Evolutionary conservation across 2,113 vertebrate genomes (phyloP), one percentile per base, ranked within the genome.

Genomic region (Tiliqua scincoides): DNA sequence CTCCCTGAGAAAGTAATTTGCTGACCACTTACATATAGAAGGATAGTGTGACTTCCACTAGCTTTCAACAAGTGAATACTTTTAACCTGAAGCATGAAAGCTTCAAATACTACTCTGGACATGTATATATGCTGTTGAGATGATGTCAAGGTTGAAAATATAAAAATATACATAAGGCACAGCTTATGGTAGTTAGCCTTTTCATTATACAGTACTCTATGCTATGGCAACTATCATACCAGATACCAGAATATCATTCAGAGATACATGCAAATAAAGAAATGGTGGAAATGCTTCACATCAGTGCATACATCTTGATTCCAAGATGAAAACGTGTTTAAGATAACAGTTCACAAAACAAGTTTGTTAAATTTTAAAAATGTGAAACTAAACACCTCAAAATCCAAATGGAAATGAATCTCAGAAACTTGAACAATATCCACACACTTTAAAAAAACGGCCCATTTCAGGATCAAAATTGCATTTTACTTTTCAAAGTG

Each of bases 351-450:
- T n/a, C n/a, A 70, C 8, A 70, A 59, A 70, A 85, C 21, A 48
- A 37, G 37, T 6, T 77, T 20, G 62, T 32, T 85, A 61, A 20
- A 59, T 6, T 62, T 71, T 71, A 35, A 52, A 54, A 52, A 30
- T 65, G 74, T 48, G 74, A 75, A 25, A 52, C 23, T 21, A 70
- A 61, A 59, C 27, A 59, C 20, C 6, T 25, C 52, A 40, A 27
- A 65, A 73, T 84, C 81, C 67, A 20, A 61, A 35, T 54, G 23
- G 32, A 65, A 88, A 35, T 87, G 70, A 80, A 91, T 77, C 91
- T 84, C 88, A 84, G 40, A 85, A 65, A 43, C 52, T 10, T 87
- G 54, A 6, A 70, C 40, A 92, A 72, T 71, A 77, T 3, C 61
- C 23, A 23, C 57, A 59, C 43, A 74, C 6, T n/a, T 80, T 85